These are phyloP conservation scores for Agapornis roseicollis DNA, from an alignment of 2,113 vertebrate species.

Conservation along the genomic window DNA sequence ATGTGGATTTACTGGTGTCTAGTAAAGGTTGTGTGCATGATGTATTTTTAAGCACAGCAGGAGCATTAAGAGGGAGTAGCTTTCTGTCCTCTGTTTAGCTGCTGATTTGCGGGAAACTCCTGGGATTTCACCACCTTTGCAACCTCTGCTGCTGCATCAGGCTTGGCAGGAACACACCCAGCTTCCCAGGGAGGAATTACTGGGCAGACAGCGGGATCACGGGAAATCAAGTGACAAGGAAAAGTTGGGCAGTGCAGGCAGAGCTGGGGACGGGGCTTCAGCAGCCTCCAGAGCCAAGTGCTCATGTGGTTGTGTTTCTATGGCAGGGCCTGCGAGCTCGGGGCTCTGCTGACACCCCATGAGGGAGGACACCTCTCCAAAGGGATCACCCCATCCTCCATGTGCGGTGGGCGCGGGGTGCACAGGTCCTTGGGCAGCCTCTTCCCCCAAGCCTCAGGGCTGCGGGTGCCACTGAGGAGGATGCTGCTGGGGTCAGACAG, in stretches of 20 bases:
- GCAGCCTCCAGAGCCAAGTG: background rate
- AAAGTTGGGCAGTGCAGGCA: background rate
- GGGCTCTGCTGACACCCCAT: background rate
- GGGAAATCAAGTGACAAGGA: background rate
- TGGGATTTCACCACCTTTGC: background rate
- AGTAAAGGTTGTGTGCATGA: fast-evolving
- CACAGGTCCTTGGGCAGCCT: background rate
- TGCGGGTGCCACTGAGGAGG: fast-evolving
- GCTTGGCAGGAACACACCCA: background rate
- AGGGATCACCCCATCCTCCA: background rate
- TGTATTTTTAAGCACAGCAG: background rate
- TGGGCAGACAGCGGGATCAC: background rate
- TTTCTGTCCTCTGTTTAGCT: background rate
- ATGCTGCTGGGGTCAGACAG: background rate
- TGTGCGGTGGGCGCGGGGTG: fast-evolving
- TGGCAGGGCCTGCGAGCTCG: background rate
- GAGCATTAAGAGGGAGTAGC: background rate
- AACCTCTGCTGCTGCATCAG: background rate
- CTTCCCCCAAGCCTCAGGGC: background rate
- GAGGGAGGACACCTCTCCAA: background rate
- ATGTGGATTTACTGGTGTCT: background rate
- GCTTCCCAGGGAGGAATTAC: background rate
- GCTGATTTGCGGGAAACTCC: background rate
- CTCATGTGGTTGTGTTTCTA: fast-evolving
- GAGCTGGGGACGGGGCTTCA: background rate